phyloP scores from a whole-genome alignment of 2,113 vertebrate species.

The Notarius quadriscutis region DNA sequence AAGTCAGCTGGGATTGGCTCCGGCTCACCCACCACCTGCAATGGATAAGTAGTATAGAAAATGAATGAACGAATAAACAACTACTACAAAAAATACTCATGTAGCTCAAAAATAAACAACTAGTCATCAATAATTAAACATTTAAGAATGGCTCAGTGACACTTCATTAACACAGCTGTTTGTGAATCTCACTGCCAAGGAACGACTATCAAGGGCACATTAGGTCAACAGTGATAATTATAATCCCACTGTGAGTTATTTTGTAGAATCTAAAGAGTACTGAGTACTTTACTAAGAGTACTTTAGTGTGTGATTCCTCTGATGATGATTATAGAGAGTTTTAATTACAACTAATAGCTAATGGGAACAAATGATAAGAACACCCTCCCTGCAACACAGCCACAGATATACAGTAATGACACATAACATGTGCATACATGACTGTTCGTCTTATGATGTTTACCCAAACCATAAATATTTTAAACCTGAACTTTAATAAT shows the following conservation, averaged over 20 bases:
- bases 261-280: constrained; percentile 32
- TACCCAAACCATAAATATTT: background rate
- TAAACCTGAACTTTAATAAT: background rate
- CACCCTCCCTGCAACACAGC: constrained; percentile 17
- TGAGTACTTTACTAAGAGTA: background rate
- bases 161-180: constrained; percentile 40
- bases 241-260: constrained; percentile 51
- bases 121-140: constrained; percentile 29
- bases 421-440: constrained; percentile 2
- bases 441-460: background rate
- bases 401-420: background rate
- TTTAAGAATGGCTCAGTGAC: background rate
- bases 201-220: constrained; percentile 32
- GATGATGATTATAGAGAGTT: constrained; percentile 8
- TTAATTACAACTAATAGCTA: constrained; percentile 41
- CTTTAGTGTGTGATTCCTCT: constrained; percentile 36
- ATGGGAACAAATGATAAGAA: constrained; percentile 27
- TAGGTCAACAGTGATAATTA: constrained; percentile 51
- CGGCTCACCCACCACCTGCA: no score
- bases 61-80: no score
- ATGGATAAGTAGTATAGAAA: no score
- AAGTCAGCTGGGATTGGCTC: no score
- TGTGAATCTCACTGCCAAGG: constrained; percentile 34
- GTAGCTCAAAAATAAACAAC: background rate
- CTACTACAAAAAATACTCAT: background rate